These are phyloP conservation scores for Craseonycteris thonglongyai DNA, from an alignment of 2,113 vertebrate genomes.

Conservation along the genomic window DNA sequence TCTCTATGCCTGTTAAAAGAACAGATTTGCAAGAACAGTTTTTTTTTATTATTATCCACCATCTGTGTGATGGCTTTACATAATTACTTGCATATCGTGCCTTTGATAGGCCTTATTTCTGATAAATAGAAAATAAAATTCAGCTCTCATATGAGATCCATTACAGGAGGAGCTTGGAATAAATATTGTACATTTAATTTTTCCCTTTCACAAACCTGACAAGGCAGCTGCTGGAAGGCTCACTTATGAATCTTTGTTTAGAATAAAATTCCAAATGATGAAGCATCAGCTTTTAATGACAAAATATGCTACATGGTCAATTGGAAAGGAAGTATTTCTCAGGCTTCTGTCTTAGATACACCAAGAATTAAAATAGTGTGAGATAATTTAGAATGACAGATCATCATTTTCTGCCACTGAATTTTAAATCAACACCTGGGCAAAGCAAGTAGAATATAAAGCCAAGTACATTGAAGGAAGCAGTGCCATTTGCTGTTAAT, in stretches of 20 bases:
- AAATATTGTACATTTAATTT: constrained; percentile 78
- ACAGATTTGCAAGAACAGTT: constrained; percentile 75
- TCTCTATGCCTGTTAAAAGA: constrained; percentile 76
- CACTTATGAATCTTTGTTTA: constrained; percentile 75
- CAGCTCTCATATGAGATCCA: constrained; percentile 75
- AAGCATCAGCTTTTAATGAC: constrained; percentile 62
- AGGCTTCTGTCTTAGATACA: constrained; percentile 57
- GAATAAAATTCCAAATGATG: constrained; percentile 76
- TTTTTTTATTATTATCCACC: constrained; percentile 76
- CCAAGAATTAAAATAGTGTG: constrained; percentile 66
- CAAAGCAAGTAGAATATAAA: constrained; percentile 30
- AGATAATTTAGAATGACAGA: constrained; percentile 62
- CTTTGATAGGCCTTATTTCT: constrained; percentile 79
- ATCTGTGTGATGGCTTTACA: constrained; percentile 77
- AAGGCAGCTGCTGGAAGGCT: constrained; percentile 76
- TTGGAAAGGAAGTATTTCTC: constrained; percentile 49
- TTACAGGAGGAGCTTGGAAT: constrained; percentile 73
- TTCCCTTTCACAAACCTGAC: constrained; percentile 78
- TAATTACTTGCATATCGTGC: constrained; percentile 77
- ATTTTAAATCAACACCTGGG: constrained; percentile 75
- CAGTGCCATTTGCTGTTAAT: constrained; percentile 56
- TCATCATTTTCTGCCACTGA: constrained; percentile 57
- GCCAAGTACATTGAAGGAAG: constrained; percentile 4
- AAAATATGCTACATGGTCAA: constrained; percentile 67
- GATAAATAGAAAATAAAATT: constrained; percentile 84